phyloP scores from a whole-genome alignment of 1,140 invertebrate species.

The Hypsibius dujardini region DNA sequence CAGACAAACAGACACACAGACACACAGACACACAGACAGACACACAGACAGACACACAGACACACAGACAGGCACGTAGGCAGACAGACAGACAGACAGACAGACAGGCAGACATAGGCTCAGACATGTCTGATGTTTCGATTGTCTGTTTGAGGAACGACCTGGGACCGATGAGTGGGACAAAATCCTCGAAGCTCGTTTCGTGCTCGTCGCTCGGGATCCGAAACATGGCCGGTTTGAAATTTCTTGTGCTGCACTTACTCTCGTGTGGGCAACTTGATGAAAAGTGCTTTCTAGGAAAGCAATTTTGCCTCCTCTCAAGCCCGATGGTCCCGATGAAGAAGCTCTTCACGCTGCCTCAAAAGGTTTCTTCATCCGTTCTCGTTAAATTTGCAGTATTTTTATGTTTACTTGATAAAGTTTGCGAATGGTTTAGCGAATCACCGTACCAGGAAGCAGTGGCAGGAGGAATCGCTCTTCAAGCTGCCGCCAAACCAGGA shows the following conservation, averaged over 20 bases:
- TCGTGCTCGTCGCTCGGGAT: conserved; percentile 56
- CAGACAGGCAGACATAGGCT: no score
- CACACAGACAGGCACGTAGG: no score
- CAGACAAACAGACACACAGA: no score
- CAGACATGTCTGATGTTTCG: no score
- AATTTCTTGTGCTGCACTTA: no score
- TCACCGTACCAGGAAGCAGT: conserved; percentile 31
- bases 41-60: no score
- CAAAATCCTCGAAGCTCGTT: conserved; percentile 45
- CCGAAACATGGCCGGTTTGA: conserved; percentile 38
- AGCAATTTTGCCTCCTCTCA: conserved; percentile 46
- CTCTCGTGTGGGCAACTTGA: no score
- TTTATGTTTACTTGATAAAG: background rate
- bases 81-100: no score
- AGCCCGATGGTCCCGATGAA: conserved; percentile 44
- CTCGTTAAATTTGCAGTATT: conserved; percentile 21
- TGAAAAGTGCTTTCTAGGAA: conserved; percentile 27
- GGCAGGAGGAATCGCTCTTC: conserved; percentile 40
- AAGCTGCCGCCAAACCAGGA: conserved; percentile 44
- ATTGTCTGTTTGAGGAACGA: no score
- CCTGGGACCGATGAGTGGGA: conserved; percentile 33
- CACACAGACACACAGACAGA: no score
- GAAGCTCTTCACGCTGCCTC: conserved; percentile 42
- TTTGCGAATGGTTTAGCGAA: conserved; percentile 31
- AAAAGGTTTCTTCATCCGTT: conserved; percentile 33